Conservation (phyloP, 2,797 vertebrate genomes). For the Poecilia velifera region DNA sequence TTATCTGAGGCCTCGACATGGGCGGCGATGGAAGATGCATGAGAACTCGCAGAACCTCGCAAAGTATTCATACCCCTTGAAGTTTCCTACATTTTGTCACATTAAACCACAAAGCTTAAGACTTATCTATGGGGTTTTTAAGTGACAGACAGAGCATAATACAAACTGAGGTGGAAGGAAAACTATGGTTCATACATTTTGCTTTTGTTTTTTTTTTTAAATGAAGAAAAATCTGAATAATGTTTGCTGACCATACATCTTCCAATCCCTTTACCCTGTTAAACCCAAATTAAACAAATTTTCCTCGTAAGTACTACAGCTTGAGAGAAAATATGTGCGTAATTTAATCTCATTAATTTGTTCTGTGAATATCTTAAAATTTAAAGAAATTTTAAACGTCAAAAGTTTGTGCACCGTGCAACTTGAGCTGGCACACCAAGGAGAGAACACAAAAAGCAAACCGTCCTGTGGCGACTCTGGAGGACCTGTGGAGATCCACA, state of each 20-base stretch:
- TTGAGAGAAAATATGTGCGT: neutral
- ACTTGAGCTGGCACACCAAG: neutral
- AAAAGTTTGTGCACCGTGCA: neutral
- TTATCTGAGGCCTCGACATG: conserved; percentile 66
- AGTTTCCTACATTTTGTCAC: neutral
- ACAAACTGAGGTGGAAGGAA: neutral
- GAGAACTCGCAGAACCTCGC: conserved; percentile 37
- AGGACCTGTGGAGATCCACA: neutral
- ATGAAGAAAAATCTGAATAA: neutral
- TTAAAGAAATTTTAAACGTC: too few relatives aligned
- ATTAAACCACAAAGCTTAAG: neutral
- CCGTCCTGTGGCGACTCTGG: neutral
- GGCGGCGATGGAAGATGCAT: conserved; percentile 65
- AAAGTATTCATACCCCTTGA: conserved; percentile 3
- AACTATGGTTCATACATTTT: neutral
- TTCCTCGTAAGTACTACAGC: neutral
- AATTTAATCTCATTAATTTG: neutral
- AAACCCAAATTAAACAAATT: neutral
- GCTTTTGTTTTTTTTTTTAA: neutral
- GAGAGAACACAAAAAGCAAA: neutral
- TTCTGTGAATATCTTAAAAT: neutral
- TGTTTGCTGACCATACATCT: neutral
- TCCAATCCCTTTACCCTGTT: neutral
- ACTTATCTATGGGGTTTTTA: neutral
- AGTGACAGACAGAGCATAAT: neutral